Conservation (phyloP, 2,888 invertebrate genomes). For the Phoenoteleia sp. region DNA sequence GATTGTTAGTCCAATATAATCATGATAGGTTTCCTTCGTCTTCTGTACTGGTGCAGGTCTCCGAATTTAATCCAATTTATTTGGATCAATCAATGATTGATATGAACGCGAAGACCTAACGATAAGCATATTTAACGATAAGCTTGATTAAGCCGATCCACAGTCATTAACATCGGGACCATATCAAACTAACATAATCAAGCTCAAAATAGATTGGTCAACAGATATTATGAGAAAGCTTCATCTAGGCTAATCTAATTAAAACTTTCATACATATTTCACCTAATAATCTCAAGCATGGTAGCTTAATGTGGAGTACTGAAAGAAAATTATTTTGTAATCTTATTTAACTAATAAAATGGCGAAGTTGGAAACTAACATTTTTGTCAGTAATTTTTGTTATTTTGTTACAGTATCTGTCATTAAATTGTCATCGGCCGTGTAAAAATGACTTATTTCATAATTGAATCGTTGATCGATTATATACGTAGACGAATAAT, state of each 20-base stretch:
- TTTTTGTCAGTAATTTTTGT: too few relatives aligned
- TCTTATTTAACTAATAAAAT: neutral
- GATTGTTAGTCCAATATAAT: slow-evolving; percentile 30
- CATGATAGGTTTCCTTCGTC: slow-evolving; percentile 43
- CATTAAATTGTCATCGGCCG: neutral
- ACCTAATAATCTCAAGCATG: too few relatives aligned
- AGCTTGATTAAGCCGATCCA: slow-evolving; percentile 47
- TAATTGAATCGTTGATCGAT: slow-evolving; percentile 48
- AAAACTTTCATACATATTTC: slow-evolving; percentile 8
- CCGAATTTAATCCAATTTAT: slow-evolving; percentile 53
- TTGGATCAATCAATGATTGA: slow-evolving; percentile 48
- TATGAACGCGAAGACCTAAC: slow-evolving; percentile 42
- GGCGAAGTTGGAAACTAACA: too few relatives aligned
- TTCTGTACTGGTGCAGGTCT: neutral
- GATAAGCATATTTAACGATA: slow-evolving; percentile 62
- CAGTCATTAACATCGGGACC: slow-evolving; percentile 39
- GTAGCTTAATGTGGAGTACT: too few relatives aligned
- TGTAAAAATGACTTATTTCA: neutral
- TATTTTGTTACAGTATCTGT: too few relatives aligned
- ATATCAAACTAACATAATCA: slow-evolving; percentile 44
- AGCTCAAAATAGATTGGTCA: slow-evolving; percentile 35
- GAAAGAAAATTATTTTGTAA: too few relatives aligned
- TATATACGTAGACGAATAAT: slow-evolving; percentile 33
- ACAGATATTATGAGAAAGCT: slow-evolving; percentile 33
- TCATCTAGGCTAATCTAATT: slow-evolving; percentile 9